Evolutionary conservation across 1,140 invertebrate genomes (phyloP).

Genomic region (Drosophila albomicans): DNA sequence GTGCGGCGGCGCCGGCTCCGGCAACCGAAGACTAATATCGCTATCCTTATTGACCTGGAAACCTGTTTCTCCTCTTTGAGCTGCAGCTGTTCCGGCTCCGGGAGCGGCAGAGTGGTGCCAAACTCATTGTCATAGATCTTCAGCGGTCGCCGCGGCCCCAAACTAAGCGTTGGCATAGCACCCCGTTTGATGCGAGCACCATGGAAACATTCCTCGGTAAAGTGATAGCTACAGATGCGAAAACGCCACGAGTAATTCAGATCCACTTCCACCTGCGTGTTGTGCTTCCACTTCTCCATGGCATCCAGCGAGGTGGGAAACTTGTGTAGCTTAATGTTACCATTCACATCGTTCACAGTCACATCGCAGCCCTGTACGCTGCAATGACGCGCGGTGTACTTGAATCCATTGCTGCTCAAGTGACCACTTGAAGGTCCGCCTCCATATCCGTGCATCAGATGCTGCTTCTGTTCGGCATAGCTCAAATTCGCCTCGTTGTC

Average conservation of each 20-base stretch:
- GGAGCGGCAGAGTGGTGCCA: neutral
- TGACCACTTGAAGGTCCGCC: neutral
- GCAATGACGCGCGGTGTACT: conserved; percentile 60
- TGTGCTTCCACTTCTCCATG: conserved; percentile 72
- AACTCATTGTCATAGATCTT: conserved; percentile 64
- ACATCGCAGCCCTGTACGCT: conserved; percentile 63
- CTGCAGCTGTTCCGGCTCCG: conserved; percentile 10
- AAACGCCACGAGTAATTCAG: conserved; percentile 66
- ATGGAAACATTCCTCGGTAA: conserved; percentile 61
- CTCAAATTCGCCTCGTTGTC: conserved; percentile 34
- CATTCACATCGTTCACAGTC: conserved; percentile 43
- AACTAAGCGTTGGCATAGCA: conserved; percentile 62
- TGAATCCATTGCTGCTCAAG: conserved; percentile 4
- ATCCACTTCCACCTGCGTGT: conserved; percentile 66
- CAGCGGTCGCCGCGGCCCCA: conserved; percentile 50
- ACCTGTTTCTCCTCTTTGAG: neutral
- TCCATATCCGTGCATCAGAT: neutral
- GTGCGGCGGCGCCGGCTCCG: conserved; percentile 45
- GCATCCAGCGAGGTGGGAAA: conserved; percentile 58
- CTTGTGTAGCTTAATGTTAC: conserved; percentile 64
- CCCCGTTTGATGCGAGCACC: conserved; percentile 55
- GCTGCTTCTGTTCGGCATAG: conserved; percentile 18
- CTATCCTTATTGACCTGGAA: neutral
- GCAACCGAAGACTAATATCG: conserved; percentile 41
- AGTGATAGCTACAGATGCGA: conserved; percentile 74